phyloP scores from a whole-genome alignment of 1,140 invertebrate genomes.

The Drosophila nigromelanica region DNA sequence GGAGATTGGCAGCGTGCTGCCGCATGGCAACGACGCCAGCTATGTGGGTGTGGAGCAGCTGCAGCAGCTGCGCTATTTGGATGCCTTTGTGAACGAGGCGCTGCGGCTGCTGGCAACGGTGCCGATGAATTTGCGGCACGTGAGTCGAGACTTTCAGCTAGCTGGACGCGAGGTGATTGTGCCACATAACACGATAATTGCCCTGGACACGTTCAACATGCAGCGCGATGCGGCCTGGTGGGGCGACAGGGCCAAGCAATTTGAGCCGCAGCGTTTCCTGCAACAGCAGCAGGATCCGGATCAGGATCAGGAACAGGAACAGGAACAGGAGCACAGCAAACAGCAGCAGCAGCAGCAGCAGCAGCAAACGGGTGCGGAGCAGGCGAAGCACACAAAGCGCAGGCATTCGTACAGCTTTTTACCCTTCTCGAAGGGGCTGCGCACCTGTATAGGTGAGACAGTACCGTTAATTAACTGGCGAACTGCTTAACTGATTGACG shows the following conservation, averaged over 20 bases:
- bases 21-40: slow-evolving; percentile 40
- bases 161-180: slow-evolving; percentile 53
- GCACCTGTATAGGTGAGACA: slow-evolving; percentile 87
- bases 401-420: slow-evolving; percentile 88
- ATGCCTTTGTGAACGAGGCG: slow-evolving; percentile 74
- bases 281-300: slow-evolving; percentile 33
- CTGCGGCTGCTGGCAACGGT: slow-evolving; percentile 74
- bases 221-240: slow-evolving; percentile 71
- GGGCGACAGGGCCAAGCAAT: slow-evolving; percentile 87
- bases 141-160: slow-evolving; percentile 69
- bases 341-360: slow-evolving; percentile 8
- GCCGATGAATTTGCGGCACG: slow-evolving; percentile 77
- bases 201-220: slow-evolving; percentile 78
- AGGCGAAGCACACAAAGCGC: slow-evolving; percentile 22
- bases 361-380: not conserved
- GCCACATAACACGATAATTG: slow-evolving; percentile 72
- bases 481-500: not conserved
- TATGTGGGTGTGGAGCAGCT: slow-evolving; percentile 66
- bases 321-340: slow-evolving; percentile 1
- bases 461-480: not conserved
- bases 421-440: slow-evolving; percentile 90
- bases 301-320: slow-evolving; percentile 1
- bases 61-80: slow-evolving; percentile 70
- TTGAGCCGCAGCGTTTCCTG: slow-evolving; percentile 91
- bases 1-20: slow-evolving; percentile 60